phyloP scores from a whole-genome alignment of 2,888 invertebrate genomes.

The Galeruca laticollis region DNA sequence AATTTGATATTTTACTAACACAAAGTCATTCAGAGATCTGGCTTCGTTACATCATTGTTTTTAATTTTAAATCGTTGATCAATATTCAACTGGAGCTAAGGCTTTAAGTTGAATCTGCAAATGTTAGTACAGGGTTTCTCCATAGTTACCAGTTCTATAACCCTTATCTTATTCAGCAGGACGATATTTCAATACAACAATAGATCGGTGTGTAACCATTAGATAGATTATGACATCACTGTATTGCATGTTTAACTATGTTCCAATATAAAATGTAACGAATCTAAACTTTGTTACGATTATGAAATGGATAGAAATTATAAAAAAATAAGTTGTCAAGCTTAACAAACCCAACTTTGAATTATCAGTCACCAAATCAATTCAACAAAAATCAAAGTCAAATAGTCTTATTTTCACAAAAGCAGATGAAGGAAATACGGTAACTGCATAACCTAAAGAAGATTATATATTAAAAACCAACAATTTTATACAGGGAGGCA shows the following conservation, averaged over 20 bases:
- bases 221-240: neutral
- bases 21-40: neutral
- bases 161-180: slow-evolving; percentile 7
- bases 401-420: too few relatives aligned
- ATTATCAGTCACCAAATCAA: too few relatives aligned
- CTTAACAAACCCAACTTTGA: too few relatives aligned
- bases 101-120: neutral
- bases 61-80: neutral
- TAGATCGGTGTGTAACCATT: slow-evolving; percentile 14
- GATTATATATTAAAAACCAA: too few relatives aligned
- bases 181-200: slow-evolving; percentile 10
- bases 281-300: too few relatives aligned
- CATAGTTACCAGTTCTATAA: neutral
- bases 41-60: neutral
- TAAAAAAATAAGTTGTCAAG: too few relatives aligned
- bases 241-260: neutral
- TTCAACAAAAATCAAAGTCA: too few relatives aligned
- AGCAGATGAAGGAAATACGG: too few relatives aligned
- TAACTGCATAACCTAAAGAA: too few relatives aligned
- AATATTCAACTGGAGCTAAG: neutral
- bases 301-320: too few relatives aligned
- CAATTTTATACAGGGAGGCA: too few relatives aligned
- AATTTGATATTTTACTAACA: too few relatives aligned
- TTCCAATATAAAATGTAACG: neutral
- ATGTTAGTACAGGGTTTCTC: neutral